Percentiles rank a stretch among this genome's conserved stretches.
Evolutionary conservation across 2,888 invertebrate species (phyloP).

Genomic region (Notocelia uddmanniana): DNA sequence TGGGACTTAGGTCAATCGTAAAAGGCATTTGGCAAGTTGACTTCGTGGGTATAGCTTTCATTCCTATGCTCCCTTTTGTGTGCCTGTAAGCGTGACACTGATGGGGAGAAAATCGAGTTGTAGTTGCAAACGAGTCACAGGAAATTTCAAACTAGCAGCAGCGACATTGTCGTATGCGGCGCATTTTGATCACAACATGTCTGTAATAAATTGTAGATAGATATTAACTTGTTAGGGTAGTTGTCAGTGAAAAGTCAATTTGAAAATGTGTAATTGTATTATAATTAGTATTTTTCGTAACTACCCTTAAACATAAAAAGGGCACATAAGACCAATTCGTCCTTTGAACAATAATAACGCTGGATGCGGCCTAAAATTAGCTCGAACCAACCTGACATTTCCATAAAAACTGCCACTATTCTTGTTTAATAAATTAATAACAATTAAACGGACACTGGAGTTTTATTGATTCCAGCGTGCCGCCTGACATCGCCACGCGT

Average conservation of each 20-base stretch:
- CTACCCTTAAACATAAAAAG: slow-evolving; percentile 59
- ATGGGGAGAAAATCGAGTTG: too few species aligned
- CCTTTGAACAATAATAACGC: slow-evolving; percentile 77
- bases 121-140: too few species aligned
- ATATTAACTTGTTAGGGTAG: slow-evolving; percentile 72
- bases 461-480: slow-evolving; percentile 84
- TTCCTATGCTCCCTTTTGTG: too few species aligned
- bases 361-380: slow-evolving; percentile 80
- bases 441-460: slow-evolving; percentile 70
- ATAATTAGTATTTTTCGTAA: slow-evolving; percentile 57
- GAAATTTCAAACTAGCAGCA: too few species aligned
- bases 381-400: slow-evolving; percentile 70
- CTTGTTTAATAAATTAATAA: slow-evolving; percentile 60
- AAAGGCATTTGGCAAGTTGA: too few species aligned
- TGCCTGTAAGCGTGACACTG: too few species aligned
- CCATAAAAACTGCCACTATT: slow-evolving; percentile 77
- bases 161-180: slow-evolving; percentile 15
- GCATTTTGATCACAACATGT: slow-evolving; percentile 58
- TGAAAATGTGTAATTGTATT: slow-evolving; percentile 68
- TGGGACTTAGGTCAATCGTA: too few species aligned
- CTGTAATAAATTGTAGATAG: slow-evolving; percentile 74
- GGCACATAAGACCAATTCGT: slow-evolving; percentile 76
- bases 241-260: slow-evolving; percentile 73
- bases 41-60: too few species aligned
- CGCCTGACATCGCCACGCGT: slow-evolving; percentile 68